Base-by-base conservation (phyloP, 1,140 invertebrate genomes). In the Magallana ariakensis region DNA sequence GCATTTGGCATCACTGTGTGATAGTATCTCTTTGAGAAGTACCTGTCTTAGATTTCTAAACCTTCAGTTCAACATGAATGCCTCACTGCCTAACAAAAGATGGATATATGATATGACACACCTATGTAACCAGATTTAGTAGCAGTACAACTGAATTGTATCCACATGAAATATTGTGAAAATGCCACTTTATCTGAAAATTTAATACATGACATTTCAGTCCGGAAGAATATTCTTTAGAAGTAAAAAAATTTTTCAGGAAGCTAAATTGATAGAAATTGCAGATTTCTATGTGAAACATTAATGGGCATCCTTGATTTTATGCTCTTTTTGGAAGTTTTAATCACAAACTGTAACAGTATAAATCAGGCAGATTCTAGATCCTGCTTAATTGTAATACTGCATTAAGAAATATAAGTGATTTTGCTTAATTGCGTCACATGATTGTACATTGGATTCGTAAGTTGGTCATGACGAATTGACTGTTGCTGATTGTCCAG, bases 61-160 rank as follows among this genome's bases (percentile, higher is more conserved):
- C 22, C 33, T 70, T 70, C 66, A 70, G 66, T 70, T 70, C 66
- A 70, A 33, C 66, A 33, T 70, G 66, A 70, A 70, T 70, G 66
- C 66, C 9, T 26, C 66, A 70, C 26, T 70, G 15, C 66, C 22
- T 70, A 10, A 13, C 22, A 70, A 70, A 70, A 70, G 22, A 70
- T 15, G 22, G 22, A 26, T 26, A 70, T 33, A 19, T 22, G 19
- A 70, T 26, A 22, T n/a, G 13, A 70, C 9, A 8, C 15, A 33
- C 66, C 66, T 70, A 33, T 33, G 33, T 33, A 33, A 4, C 33
- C 33, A 33, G 33, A 33, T 33, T 33, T 33, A 33, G 33, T 33
- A 33, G 1, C 33, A 33, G 0, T 33, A 33, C 33, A 33, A 33
- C 33, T 33, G 33, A 33, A 33, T 33, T 33, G 33, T 33, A 33